Percentiles rank a stretch among this genome's conserved stretches.
These are phyloP conservation scores for Otolemur crassicaudatus DNA, from an alignment of 2,797 vertebrate species.

Conservation along the genomic window DNA sequence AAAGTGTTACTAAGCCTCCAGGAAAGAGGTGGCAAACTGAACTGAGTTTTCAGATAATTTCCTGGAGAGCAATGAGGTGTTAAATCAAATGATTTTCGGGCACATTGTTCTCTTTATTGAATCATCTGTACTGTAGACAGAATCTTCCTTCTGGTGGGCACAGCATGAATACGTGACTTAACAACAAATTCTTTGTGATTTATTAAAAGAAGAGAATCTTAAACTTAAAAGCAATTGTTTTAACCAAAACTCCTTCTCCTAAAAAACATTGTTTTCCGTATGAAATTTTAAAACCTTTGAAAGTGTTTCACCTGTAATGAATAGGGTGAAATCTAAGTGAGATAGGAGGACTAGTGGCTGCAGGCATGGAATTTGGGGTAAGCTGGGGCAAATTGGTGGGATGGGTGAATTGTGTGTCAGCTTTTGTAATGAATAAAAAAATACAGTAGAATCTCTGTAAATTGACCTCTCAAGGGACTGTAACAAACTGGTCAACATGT, in stretches of 20 bases:
- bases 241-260: background rate
- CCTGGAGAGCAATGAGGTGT: conserved; percentile 60
- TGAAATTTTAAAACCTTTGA: conserved; percentile 51
- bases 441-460: background rate
- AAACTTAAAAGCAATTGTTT: background rate
- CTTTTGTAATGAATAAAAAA: conserved; percentile 18
- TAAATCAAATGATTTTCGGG: background rate
- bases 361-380: background rate
- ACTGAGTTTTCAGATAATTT: conserved; percentile 66
- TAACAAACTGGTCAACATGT: too few relatives aligned
- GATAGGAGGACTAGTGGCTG: background rate
- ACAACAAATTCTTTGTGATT: background rate
- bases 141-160: background rate
- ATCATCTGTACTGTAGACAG: background rate
- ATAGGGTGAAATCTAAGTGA: background rate
- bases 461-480: too few relatives aligned
- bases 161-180: background rate
- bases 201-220: background rate
- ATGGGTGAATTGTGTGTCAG: background rate
- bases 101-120: background rate
- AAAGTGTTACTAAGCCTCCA: conserved; percentile 59
- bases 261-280: background rate
- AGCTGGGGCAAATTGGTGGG: background rate
- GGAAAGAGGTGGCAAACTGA: conserved; percentile 62
- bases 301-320: background rate